Evolutionary conservation across 2,113 vertebrate genomes (phyloP), one percentile per base, ranked within the genome.

Genomic region (Chaetops frenatus): DNA sequence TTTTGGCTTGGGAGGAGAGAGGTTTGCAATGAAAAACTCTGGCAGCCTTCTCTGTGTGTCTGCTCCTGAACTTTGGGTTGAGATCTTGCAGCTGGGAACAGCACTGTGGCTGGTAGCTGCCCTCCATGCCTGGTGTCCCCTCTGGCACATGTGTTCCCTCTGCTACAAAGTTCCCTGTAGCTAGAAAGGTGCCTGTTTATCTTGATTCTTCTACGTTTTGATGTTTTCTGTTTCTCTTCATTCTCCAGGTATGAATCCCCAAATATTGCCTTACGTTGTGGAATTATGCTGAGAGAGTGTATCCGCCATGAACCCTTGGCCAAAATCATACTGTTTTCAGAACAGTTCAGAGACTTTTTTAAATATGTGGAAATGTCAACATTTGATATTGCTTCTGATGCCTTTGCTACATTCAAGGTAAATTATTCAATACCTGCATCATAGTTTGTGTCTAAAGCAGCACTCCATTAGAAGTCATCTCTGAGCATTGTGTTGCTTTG

Each of bases 361-460:
- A 98, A 97, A 96, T 99, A 99, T 31, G 99, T 99, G 97, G 99
- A 99, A 94, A 98, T 99, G 98, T 99, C 99, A 94, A 99, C 99
- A 25, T 99, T 99, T 94, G 99, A 99, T 98, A 99, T 99, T 57
- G 99, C 99, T 96, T 99, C 99, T 23, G 99, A 99, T 95, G 99
- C 99, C 81, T 99, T 99, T 94, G 99, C 99, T 97, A 99, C 99
- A 69, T 99, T 99, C 97, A 99, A 99, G 99, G 99, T 99, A 93
- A 98, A 97, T 95, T 60, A 31, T 56, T 84, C 7, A 3, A 27
- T 71, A 18, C n/a, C 22, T n/a, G 20, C 7, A 9, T 72, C 35
- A 5, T 9, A 44, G 29, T 5, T 80, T 66, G 40, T 50, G 50
- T 73, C 72, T 64, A 80, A 86, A 89, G 58, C 42, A 82, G 20